Base-by-base conservation (phyloP, 2,888 invertebrate species). In the Nephrotoma appendiculata region DNA sequence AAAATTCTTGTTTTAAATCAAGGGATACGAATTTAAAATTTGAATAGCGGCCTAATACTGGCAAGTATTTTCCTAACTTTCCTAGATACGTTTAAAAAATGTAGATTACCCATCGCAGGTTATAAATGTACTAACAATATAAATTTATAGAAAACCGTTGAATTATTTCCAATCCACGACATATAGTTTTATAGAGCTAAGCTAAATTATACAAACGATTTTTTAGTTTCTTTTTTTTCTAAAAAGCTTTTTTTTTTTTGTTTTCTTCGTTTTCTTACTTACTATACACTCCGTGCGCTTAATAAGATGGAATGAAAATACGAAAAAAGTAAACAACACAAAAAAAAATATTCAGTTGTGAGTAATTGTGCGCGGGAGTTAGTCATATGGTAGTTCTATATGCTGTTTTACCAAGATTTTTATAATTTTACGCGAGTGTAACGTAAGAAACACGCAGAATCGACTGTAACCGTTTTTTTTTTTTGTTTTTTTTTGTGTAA, bases 291-390 rank as follows among this genome's bases (percentile, higher is more conserved):
- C 31, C 31, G 31, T 31, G 11, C 31, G 31, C 71, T 71, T 71
- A 71, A 71, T 71, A 71, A 71, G 71, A 71, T 71, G 71, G 71
- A 52, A 52, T 52, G 71, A 12, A 71, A 71, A 52, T 52, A 52
- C 52, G 15, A 71, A 71, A 71, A 71, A 71, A 71, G 71, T 71
- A 71, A 71, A 71, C 31, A 71, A 71, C 71, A 71, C 31, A 71
- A 71, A 71, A 71, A 57, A 31, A 71, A 71, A 71, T 31, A n/a
- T 84, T 84, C 9, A 84, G 84, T 84, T 84, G 84, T 84, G 43
- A 84, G 84, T 84, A 84, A 84, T 84, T 84, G 84, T 84, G 84
- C 84, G 84, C 84, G 84, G 84, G 84, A 84, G 84, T 84, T 84
- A 84, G 84, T 84, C 84, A 84, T 84, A 84, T 84, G 84, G 31